Conservation (phyloP, 2,797 vertebrate genomes). For the Sebastes vulpes region DNA sequence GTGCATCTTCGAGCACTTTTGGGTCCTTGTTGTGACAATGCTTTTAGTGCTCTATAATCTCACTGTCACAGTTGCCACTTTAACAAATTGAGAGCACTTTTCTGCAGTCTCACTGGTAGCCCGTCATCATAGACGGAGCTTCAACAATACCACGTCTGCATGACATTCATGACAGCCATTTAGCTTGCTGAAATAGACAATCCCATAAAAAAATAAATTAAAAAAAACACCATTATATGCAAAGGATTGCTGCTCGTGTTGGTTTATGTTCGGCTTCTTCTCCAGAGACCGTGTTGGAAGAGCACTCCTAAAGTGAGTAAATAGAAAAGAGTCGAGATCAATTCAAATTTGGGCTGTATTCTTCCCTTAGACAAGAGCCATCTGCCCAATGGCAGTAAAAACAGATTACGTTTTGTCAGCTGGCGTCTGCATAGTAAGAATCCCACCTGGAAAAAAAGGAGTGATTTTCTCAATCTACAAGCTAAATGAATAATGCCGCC, state of each 20-base stretch:
- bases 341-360: conserved; percentile 25
- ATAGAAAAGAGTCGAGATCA: conserved; percentile 30
- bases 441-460: conserved; percentile 29
- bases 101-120: conserved; percentile 1
- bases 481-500: conserved; percentile 36
- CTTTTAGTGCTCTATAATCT: conserved; percentile 60
- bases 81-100: conserved; percentile 51
- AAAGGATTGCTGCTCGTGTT: neutral
- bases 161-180: conserved; percentile 12
- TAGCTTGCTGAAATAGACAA: conserved; percentile 10
- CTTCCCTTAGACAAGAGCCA: conserved; percentile 21
- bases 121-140: conserved; percentile 10
- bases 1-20: conserved; percentile 17
- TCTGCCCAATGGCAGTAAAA: conserved; percentile 36
- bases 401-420: conserved; percentile 21
- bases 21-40: conserved; percentile 44
- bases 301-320: conserved; percentile 22
- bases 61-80: conserved; percentile 58
- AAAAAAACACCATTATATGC: conserved; percentile 7
- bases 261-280: conserved; percentile 25
- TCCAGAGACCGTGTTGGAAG: conserved; percentile 2
- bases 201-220: neutral
- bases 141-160: conserved; percentile 4
- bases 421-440: conserved; percentile 10
- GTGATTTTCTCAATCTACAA: conserved; percentile 20